Evolutionary conservation across 2,888 invertebrate genomes (phyloP), one percentile per base, ranked within the genome.

Genomic region (Myopa testacea): DNA sequence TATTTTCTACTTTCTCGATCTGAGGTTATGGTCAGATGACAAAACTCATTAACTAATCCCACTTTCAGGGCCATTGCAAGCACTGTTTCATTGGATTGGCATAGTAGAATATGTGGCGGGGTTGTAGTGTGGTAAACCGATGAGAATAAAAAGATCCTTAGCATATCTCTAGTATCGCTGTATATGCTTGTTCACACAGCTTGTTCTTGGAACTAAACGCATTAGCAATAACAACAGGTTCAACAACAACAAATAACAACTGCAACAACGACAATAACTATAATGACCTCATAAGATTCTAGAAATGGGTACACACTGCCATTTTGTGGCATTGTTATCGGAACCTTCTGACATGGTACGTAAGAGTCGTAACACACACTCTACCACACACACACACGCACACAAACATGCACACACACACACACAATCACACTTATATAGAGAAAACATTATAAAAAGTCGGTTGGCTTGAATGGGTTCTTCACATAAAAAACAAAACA

Each of bases 241-340:
- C n/a, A 38, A 38, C 38, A 67, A 38, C n/a, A 38, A 38, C 38
- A 67, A 38, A 34, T 12, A 40, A 6, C 26, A 34, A 10, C 50
- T n/a, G 70, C 70, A 52, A 70, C 52, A 52, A 26, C 10, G 26
- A 52, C 70, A 70, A 52, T 50, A 34, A 26, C 70, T 10, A 52
- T 50, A 34, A 26, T 50, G 26, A 34, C 65, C 10, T 55, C 38
- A 72, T n/a, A 62, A 60, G 62, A 40, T 62, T 14, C 45, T 26
- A 40, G 40, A 60, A 72, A 72, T 72, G 12, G 40, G 72, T 12
- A 62, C 74, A 63, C 50, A 50, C n/a, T 74, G 65, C 14, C 52
- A 67, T 67, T 75, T 75, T 67, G 67, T 68, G 75, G 55, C 58
- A 6, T n/a, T 55, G 67, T 68, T 75, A 75, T 75, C 75, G 58